Conservation (phyloP, 2,888 invertebrate genomes). For the Sphecodes monilicornis region DNA sequence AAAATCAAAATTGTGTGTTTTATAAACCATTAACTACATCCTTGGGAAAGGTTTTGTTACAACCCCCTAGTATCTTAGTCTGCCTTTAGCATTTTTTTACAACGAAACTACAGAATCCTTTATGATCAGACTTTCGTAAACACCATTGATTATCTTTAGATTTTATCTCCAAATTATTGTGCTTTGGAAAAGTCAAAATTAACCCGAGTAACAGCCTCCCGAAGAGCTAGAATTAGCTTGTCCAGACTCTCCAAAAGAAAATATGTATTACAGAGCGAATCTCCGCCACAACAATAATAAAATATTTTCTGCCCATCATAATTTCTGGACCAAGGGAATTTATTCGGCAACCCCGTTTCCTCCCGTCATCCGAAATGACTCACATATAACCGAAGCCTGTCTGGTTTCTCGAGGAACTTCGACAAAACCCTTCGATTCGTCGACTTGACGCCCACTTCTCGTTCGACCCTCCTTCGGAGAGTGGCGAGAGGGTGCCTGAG, state of each 20-base stretch:
- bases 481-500: constrained; percentile 43
- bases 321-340: constrained; percentile 6
- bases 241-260: too few species aligned
- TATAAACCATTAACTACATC: background rate
- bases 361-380: constrained; percentile 18
- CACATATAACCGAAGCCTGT: constrained; percentile 26
- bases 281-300: background rate
- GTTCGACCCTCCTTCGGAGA: constrained; percentile 41
- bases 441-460: constrained; percentile 41
- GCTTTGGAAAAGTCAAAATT: background rate
- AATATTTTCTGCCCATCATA: background rate
- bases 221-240: too few species aligned
- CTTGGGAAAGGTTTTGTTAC: background rate
- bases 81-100: background rate
- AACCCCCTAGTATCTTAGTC: background rate
- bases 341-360: constrained; percentile 8
- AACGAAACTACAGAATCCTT: background rate
- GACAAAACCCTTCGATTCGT: constrained; percentile 55
- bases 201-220: background rate
- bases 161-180: background rate
- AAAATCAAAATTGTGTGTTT: background rate
- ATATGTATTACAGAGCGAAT: background rate
- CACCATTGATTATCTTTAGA: background rate
- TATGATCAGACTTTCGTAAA: background rate
- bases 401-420: constrained; percentile 31